Conservation (phyloP, 2,888 invertebrate genomes). For the Dyspetes luteomarginatus region DNA sequence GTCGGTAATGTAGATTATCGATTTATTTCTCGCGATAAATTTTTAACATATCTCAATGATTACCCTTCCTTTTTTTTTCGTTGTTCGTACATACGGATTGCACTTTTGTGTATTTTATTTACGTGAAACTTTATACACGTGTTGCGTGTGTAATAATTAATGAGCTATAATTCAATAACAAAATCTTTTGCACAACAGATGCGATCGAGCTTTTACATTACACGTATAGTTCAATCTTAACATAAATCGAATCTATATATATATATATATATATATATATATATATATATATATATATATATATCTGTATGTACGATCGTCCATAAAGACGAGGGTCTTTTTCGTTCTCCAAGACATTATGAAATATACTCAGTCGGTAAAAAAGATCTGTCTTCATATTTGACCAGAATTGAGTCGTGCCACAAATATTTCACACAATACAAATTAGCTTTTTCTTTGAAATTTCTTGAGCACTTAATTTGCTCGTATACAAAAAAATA, state of each 20-base stretch:
- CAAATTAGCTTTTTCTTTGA: no score
- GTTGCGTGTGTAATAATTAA: constrained; percentile 22
- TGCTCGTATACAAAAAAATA: no score
- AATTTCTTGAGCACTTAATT: no score
- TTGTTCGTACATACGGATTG: constrained; percentile 29
- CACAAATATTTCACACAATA: no score
- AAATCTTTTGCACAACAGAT: constrained; percentile 54
- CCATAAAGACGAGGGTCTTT: constrained; percentile 18
- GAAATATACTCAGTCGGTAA: no score
- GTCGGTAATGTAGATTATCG: background rate
- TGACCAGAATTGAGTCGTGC: no score
- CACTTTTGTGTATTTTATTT: constrained; percentile 52
- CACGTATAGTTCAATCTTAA: constrained; percentile 39
- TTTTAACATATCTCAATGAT: background rate
- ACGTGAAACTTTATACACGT: constrained; percentile 44
- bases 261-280: no score
- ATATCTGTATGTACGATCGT: no score
- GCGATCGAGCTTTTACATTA: constrained; percentile 47
- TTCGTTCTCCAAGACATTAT: no score
- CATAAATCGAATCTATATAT: constrained; percentile 38
- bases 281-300: constrained; percentile 1
- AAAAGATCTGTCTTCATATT: no score
- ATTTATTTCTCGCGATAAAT: background rate
- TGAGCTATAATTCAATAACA: constrained; percentile 51
- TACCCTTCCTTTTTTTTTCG: background rate